Evolutionary conservation across 2,888 invertebrate genomes (phyloP).

Genomic region (Tinea semifulvella): DNA sequence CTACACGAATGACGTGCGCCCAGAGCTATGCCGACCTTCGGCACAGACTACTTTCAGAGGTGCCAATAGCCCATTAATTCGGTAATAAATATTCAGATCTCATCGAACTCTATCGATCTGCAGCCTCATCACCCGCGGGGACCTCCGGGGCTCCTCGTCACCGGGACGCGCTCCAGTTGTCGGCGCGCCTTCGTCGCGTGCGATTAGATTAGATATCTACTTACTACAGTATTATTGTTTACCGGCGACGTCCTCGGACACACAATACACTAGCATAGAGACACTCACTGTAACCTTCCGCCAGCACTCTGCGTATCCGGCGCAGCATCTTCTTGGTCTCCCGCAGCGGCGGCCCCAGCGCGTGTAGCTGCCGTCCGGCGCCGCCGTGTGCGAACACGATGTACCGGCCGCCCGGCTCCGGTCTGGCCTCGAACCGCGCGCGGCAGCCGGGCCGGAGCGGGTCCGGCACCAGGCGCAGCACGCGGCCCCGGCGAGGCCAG

Average conservation of each 20-base stretch:
- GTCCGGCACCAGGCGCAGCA: slow-evolving; percentile 45
- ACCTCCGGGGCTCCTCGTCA: not conserved
- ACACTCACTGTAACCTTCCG: slow-evolving; percentile 61
- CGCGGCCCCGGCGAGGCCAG: slow-evolving; percentile 51
- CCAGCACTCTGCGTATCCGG: slow-evolving; percentile 59
- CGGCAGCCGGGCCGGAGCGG: slow-evolving; percentile 38
- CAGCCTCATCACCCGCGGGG: not conserved
- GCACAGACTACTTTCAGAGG: not conserved
- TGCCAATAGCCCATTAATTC: not conserved
- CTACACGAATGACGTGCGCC: not conserved
- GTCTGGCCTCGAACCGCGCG: slow-evolving; percentile 59
- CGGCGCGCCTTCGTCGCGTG: not conserved
- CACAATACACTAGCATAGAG: not conserved
- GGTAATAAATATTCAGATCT: not conserved
- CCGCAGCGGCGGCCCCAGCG: slow-evolving; percentile 55
- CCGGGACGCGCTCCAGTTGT: slow-evolving; percentile 41
- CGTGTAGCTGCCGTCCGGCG: slow-evolving; percentile 53
- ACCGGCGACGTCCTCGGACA: not conserved
- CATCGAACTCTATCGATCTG: no score
- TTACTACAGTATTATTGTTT: not conserved
- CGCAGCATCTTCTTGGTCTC: slow-evolving; percentile 49
- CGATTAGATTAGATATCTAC: not conserved
- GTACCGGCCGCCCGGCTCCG: slow-evolving; percentile 54
- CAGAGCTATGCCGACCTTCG: not conserved
- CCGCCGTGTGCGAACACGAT: slow-evolving; percentile 59